These are phyloP conservation scores for Drosophila sulfurigaster DNA, from an alignment of 1,140 invertebrate species.

Conservation along the genomic window DNA sequence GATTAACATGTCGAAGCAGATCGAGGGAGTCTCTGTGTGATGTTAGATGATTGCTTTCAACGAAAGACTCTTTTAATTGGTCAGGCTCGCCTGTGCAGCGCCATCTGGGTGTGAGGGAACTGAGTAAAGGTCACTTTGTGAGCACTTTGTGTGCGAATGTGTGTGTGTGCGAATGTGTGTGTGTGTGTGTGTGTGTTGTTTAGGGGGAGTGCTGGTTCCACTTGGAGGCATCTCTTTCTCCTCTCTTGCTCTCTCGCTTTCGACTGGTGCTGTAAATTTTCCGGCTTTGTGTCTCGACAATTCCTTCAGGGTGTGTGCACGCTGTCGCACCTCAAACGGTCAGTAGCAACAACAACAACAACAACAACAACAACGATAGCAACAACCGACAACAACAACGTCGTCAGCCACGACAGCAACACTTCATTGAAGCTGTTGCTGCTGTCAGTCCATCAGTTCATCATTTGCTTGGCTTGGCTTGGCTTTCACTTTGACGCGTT, in stretches of 20 bases:
- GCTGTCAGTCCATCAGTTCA: conserved; percentile 41
- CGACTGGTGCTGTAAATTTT: conserved; percentile 12
- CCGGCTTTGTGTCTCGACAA: conserved; percentile 9
- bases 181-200: neutral
- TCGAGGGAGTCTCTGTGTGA: too few species aligned
- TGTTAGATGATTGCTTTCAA: neutral
- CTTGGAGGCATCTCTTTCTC: conserved; percentile 18
- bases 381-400: conserved; percentile 1
- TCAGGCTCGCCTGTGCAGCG: neutral
- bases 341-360: conserved; percentile 5
- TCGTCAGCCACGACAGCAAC: neutral
- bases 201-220: conserved; percentile 27
- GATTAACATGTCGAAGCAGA: neutral
- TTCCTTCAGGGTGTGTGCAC: conserved; percentile 58
- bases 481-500: conserved; percentile 74
- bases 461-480: conserved; percentile 53
- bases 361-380: conserved; percentile 1
- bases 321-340: conserved; percentile 53
- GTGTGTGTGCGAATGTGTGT: neutral
- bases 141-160: neutral
- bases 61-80: neutral
- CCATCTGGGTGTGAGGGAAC: conserved; percentile 2
- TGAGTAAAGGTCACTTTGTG: conserved; percentile 1
- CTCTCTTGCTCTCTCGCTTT: neutral
- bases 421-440: conserved; percentile 37